Conservation (phyloP, 2,888 invertebrate species). For the Cremastinae sp. region DNA sequence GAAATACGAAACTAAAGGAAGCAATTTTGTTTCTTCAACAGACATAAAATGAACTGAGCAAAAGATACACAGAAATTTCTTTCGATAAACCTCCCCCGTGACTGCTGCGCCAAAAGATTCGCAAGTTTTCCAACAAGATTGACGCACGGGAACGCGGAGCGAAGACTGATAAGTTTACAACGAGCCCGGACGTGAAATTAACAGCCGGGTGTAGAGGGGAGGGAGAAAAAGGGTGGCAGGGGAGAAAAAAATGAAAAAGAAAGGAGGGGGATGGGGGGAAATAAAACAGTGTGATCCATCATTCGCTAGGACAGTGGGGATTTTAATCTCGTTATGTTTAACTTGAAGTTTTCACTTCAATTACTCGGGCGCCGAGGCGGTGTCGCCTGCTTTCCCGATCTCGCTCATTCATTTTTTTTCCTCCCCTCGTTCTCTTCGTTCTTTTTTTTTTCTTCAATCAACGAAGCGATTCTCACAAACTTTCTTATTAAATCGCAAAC, state of each 20-base stretch:
- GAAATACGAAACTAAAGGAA: no score
- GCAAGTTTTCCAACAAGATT: constrained; percentile 19
- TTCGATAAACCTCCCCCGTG: no score
- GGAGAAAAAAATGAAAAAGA: not conserved
- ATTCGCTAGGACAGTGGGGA: constrained; percentile 11
- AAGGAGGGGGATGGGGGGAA: not conserved
- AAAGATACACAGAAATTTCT: no score
- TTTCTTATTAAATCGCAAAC: constrained; percentile 35
- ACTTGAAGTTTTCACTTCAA: constrained; percentile 10
- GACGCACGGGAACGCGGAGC: not conserved
- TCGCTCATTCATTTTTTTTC: no score
- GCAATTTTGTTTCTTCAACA: no score
- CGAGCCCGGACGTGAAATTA: constrained; percentile 34
- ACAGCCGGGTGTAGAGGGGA: constrained; percentile 26
- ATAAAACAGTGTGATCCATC: constrained; percentile 9
- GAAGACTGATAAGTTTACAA: constrained; percentile 45
- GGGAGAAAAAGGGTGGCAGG: not conserved
- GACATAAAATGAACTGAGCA: no score
- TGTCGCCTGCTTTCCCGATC: not conserved
- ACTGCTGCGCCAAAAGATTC: no score
- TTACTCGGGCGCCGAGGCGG: not conserved
- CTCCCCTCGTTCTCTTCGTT: no score
- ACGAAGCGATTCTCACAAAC: constrained; percentile 23
- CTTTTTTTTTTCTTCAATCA: constrained; percentile 6
- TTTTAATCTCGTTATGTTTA: constrained; percentile 37